A percentile compares a stretch with the other conserved stretches of the same genome.
Conservation (phyloP, 2,113 vertebrate genomes). For the Nansenia antarctica region DNA sequence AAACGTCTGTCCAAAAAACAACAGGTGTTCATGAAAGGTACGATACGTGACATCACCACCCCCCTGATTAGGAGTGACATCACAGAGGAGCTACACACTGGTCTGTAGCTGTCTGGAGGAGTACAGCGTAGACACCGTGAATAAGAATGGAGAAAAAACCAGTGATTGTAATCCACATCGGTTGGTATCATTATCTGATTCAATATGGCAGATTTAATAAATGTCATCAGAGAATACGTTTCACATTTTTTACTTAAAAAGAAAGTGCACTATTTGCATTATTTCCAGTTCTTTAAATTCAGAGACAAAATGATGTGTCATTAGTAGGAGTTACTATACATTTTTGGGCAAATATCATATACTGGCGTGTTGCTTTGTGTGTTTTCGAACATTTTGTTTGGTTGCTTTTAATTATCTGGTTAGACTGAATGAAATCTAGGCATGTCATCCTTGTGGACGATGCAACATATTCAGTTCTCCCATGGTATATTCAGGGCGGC, state of each 20-base stretch:
- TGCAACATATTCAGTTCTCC: not conserved
- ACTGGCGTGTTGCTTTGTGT: not conserved
- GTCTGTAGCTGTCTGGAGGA: not conserved
- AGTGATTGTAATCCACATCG: not conserved
- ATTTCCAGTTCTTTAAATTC: conserved; percentile 30
- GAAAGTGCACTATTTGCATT: conserved; percentile 2
- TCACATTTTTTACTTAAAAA: too few relatives aligned
- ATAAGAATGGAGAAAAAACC: not conserved
- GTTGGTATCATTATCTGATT: not conserved
- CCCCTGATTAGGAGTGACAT: not conserved
- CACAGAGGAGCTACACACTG: not conserved
- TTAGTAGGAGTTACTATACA: conserved; percentile 13
- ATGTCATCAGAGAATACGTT: conserved; percentile 25
- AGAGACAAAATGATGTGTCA: conserved; percentile 43
- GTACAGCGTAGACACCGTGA: conserved; percentile 15
- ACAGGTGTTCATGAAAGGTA: not conserved
- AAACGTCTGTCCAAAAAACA: conserved; percentile 33
- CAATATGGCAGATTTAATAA: conserved; percentile 6
- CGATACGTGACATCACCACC: not conserved
- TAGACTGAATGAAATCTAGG: not conserved
- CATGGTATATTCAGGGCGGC: not conserved
- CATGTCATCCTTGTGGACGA: too few relatives aligned
- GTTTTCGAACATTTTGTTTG: not conserved
- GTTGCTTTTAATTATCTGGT: not conserved
- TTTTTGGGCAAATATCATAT: conserved; percentile 43